These are phyloP conservation scores for Aeoliscus strigatus DNA, from an alignment of 2,797 vertebrate species.

Conservation along the genomic window DNA sequence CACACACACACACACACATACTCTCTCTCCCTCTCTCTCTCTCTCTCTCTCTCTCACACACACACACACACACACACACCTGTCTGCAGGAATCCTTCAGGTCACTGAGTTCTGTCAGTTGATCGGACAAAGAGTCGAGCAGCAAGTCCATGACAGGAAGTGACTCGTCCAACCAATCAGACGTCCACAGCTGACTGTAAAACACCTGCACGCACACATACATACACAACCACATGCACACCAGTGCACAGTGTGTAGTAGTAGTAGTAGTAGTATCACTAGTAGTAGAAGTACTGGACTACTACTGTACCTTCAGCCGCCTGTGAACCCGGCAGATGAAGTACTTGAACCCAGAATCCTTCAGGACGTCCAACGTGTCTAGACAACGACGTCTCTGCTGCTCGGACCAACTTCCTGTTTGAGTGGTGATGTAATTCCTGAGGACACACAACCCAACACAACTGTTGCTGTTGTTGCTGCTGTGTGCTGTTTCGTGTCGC, in stretches of 20 bases:
- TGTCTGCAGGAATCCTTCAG: no score
- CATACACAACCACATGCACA: slow-evolving; percentile 5
- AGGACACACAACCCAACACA: no score
- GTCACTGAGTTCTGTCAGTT: slow-evolving; percentile 34
- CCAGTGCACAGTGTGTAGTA: no score
- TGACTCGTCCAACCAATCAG: slow-evolving; percentile 48
- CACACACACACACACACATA: no score
- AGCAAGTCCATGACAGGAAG: slow-evolving; percentile 41
- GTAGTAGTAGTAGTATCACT: no score
- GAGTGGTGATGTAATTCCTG: slow-evolving; percentile 69
- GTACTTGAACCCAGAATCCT: slow-evolving; percentile 60
- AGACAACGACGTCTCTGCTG: slow-evolving; percentile 32
- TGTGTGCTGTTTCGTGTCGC: no score
- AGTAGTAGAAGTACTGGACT: no score
- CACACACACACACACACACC: no score
- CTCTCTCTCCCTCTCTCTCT: no score
- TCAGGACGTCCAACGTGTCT: slow-evolving; percentile 64
- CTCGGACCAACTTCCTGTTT: slow-evolving; percentile 33
- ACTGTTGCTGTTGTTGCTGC: no score
- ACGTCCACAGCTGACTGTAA: slow-evolving; percentile 54
- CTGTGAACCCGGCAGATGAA: slow-evolving; percentile 71
- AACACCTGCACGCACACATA: slow-evolving; percentile 34
- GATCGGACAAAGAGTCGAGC: slow-evolving; percentile 38
- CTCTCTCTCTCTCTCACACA: no score
- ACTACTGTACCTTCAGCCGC: slow-evolving; percentile 67